Evolutionary conservation across 2,113 vertebrate genomes (phyloP).

Genomic region (Ceuthmochares aereus): DNA sequence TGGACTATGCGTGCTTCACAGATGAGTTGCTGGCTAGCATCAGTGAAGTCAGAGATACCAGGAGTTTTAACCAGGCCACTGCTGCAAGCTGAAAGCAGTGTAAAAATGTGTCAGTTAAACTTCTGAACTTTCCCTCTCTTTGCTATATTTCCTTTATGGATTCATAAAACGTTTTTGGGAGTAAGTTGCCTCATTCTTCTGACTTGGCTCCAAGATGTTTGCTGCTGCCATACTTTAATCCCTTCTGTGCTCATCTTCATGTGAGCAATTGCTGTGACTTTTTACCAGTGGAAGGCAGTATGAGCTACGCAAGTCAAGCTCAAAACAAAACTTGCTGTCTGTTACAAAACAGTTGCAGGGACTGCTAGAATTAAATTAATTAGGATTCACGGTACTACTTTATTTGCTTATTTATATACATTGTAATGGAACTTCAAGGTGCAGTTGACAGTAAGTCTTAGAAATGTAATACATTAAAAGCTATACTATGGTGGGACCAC

Average conservation of each 20-base stretch:
- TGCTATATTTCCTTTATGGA: neutral
- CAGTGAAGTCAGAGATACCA: neutral
- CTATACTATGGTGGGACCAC: no score
- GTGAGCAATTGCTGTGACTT: neutral
- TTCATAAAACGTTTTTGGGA: neutral
- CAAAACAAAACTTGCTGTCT: neutral
- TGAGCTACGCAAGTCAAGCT: neutral
- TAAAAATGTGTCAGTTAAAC: neutral
- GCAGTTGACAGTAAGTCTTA: neutral
- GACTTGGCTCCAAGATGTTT: neutral
- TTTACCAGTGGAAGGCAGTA: neutral
- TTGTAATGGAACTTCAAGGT: neutral
- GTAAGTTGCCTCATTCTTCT: neutral
- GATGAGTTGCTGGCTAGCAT: neutral
- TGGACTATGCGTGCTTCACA: fast-evolving
- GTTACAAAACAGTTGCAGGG: neutral
- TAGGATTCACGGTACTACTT: neutral
- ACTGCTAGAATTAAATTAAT: neutral
- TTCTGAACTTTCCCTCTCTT: neutral
- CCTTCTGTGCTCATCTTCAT: neutral
- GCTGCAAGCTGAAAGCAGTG: neutral
- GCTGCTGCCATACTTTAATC: neutral
- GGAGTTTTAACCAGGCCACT: neutral
- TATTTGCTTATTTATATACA: neutral
- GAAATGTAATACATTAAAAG: neutral